Evolutionary conservation across 2,888 invertebrate species (phyloP).

Genomic region (Sminthurides aquaticus): DNA sequence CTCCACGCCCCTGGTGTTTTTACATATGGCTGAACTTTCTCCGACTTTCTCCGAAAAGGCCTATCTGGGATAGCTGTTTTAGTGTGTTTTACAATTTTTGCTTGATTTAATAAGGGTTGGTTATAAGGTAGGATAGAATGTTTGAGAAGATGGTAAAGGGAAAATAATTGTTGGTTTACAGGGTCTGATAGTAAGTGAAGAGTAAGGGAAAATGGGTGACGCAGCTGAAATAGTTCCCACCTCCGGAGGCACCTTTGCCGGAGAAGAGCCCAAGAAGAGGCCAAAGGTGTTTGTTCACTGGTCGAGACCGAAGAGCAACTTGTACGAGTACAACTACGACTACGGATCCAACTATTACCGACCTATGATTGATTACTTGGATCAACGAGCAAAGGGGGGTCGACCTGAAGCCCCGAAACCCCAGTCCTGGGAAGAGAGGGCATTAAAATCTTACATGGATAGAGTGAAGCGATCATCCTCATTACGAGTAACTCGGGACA

Average conservation of each 20-base stretch:
- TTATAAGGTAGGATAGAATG: too few species aligned
- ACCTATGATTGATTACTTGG: slow-evolving; percentile 78
- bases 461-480: slow-evolving; percentile 31
- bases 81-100: too few species aligned
- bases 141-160: too few species aligned
- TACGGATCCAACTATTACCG: slow-evolving; percentile 78
- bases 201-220: slow-evolving; percentile 34
- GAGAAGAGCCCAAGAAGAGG: slow-evolving; percentile 37
- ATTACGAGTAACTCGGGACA: slow-evolving; percentile 29
- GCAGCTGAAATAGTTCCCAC: slow-evolving; percentile 1
- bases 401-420: slow-evolving; percentile 35
- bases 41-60: too few species aligned
- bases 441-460: slow-evolving; percentile 38
- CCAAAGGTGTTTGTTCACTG: slow-evolving; percentile 41
- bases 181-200: slow-evolving; percentile 8
- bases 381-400: slow-evolving; percentile 45
- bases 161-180: too few species aligned
- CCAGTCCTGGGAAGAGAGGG: slow-evolving; percentile 41
- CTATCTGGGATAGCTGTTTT: too few species aligned
- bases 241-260: slow-evolving; percentile 36
- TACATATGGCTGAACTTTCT: too few species aligned
- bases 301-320: slow-evolving; percentile 37
- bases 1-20: too few species aligned
- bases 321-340: slow-evolving; percentile 64
- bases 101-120: too few species aligned